Evolutionary conservation across 2,113 vertebrate species (phyloP).

Genomic region (Arizona elegans): DNA sequence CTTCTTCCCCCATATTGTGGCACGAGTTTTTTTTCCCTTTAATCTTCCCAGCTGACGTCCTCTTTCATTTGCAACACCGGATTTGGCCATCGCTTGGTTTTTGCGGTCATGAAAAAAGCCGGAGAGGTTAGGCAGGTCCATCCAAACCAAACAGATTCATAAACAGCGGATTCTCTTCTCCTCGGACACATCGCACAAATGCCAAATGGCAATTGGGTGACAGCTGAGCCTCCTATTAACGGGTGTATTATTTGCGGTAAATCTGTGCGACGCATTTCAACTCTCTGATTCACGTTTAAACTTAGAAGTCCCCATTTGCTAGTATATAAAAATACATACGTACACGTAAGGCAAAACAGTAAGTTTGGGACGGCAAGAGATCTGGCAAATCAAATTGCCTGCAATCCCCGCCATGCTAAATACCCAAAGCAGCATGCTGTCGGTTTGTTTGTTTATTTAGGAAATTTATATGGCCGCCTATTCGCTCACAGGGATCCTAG

Average conservation of each 20-base stretch:
- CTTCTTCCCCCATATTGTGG: conserved; percentile 12
- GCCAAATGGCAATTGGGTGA: conserved; percentile 29
- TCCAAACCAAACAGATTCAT: conserved; percentile 32
- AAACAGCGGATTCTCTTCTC: not conserved
- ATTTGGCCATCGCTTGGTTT: not conserved
- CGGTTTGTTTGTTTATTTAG: too few species aligned
- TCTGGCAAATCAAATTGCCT: not conserved
- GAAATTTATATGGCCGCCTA: too few species aligned
- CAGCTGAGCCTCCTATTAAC: not conserved
- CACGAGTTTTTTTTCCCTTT: not conserved
- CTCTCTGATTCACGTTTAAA: conserved; percentile 7
- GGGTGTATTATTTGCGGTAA: conserved; percentile 10
- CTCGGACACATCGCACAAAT: conserved; percentile 19
- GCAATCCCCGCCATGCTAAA: not conserved
- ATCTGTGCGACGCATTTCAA: not conserved
- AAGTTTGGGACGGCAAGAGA: not conserved
- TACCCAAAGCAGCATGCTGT: not conserved
- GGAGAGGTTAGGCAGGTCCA: conserved; percentile 26
- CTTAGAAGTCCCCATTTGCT: conserved; percentile 2
- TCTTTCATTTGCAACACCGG: conserved; percentile 7
- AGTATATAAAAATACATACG: not conserved
- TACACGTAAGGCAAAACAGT: not conserved
- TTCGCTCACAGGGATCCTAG: too few species aligned
- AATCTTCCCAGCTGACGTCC: conserved; percentile 18
- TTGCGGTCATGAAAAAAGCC: conserved; percentile 6